Percentiles rank a stretch among this genome's conserved stretches.
Conservation (phyloP, 2,113 vertebrate genomes). For the Nycticryphes semicollaris region DNA sequence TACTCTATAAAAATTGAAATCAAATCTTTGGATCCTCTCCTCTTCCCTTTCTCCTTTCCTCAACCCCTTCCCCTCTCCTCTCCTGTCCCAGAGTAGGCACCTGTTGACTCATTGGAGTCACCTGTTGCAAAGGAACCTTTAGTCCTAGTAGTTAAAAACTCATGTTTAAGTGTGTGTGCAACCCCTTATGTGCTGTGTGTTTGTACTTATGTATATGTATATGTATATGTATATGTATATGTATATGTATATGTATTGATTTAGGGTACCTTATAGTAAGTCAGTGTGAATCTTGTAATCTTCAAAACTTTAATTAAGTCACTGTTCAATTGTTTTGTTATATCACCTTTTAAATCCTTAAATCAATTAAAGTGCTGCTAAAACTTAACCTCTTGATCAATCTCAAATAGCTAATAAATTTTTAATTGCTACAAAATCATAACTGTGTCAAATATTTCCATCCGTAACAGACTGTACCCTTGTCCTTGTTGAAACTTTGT, state of each 20-base stretch:
- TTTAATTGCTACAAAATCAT: no score
- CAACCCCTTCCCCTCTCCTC: no score
- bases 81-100: neutral
- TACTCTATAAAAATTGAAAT: neutral
- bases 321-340: neutral
- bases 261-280: neutral
- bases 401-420: no score
- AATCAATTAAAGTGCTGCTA: neutral
- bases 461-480: no score
- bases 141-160: neutral
- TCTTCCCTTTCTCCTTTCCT: neutral
- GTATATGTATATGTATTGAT: neutral
- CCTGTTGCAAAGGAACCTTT: neutral
- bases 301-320: neutral
- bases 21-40: neutral
- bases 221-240: neutral
- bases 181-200: neutral
- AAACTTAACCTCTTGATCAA: no score
- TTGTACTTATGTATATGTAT: neutral
- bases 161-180: neutral
- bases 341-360: neutral
- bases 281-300: neutral
- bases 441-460: no score
- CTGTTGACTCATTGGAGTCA: neutral
- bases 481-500: no score